phyloP scores from a whole-genome alignment of 2,113 vertebrate genomes.

The Maccullochella peelii region DNA sequence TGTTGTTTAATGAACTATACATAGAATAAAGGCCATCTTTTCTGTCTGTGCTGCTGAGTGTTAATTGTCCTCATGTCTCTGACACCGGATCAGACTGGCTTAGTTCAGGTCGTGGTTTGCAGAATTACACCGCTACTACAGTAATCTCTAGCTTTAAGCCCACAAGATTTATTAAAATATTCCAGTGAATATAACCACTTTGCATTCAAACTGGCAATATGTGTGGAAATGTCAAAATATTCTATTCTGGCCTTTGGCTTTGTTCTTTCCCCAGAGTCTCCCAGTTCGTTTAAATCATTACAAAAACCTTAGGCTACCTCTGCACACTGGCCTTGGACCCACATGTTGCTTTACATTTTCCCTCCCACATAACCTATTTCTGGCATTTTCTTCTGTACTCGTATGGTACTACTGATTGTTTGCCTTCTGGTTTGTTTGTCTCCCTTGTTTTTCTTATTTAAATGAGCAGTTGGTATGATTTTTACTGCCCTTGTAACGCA shows the following conservation, averaged over 20 bases:
- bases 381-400: slow-evolving; percentile 26
- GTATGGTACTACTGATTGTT: slow-evolving; percentile 23
- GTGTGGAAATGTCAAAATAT: slow-evolving; percentile 75
- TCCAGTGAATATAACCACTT: slow-evolving; percentile 48
- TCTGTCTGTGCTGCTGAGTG: slow-evolving; percentile 29
- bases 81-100: slow-evolving; percentile 73
- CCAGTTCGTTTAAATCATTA: slow-evolving; percentile 60
- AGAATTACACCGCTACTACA: slow-evolving; percentile 56
- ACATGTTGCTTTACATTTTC: slow-evolving; percentile 25
- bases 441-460: slow-evolving; percentile 22
- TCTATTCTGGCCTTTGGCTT: slow-evolving; percentile 68
- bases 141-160: slow-evolving; percentile 72
- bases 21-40: slow-evolving; percentile 42
- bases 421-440: slow-evolving; percentile 49
- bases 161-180: slow-evolving; percentile 63
- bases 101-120: slow-evolving; percentile 70
- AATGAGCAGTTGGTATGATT: slow-evolving; percentile 1
- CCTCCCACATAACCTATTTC: slow-evolving; percentile 52
- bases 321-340: slow-evolving; percentile 56
- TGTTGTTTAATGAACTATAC: slow-evolving; percentile 66
- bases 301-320: slow-evolving; percentile 65
- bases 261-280: slow-evolving; percentile 52
- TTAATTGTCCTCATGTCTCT: slow-evolving; percentile 71
- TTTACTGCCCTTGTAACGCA: not conserved
- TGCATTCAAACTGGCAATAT: slow-evolving; percentile 57